Evolutionary conservation across 2,888 invertebrate species (phyloP), one percentile per base, ranked within the genome.

Genomic region (Aleiodes alternator): DNA sequence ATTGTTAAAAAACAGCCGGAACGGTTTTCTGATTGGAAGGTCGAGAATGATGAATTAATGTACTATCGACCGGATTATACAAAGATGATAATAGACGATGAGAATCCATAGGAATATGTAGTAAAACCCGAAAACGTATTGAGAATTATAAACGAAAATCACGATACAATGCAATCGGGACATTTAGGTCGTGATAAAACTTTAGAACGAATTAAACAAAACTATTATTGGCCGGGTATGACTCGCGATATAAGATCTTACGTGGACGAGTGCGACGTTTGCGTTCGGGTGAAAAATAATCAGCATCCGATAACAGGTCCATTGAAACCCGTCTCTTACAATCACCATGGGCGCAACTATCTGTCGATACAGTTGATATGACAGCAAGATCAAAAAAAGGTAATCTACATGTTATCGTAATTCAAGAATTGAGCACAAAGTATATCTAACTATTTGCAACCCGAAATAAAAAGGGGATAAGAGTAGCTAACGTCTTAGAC

Each of bases 141-240:
- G 34, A 38, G 6, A 8, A n/a, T 78, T 12, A 23, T 78, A 11
- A 16, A 9, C 0, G 75, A 78, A 72, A 78, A 78, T 23, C 76
- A 78, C 43, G 70, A 69, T 1, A 34, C 61, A 2, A 75, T 76
- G 0, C 59, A 74, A 14, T 71, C 71, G 23, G 77, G 76, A n/a
- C 76, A 76, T 43, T 50, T 79, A 48, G 78, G 79, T 5, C 23
- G 73, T 6, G 71, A 76, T 8, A 78, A 79, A 38, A 79, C 78
- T 0, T 29, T 66, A 2, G 76, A 79, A 29, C 48, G 72, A 11
- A 74, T 79, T 9, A 29, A 72, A n/a, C 76, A 78, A 68, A 79
- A 70, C 14, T 69, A 69, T 64, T 72, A 72, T 57, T 75, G 75
- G 76, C 70, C 70, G 0, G 78, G 71, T 14, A 78, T 78, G 76